These are phyloP conservation scores for Allophyes oxyacanthae DNA, from an alignment of 2,888 invertebrate genomes.

Conservation along the genomic window DNA sequence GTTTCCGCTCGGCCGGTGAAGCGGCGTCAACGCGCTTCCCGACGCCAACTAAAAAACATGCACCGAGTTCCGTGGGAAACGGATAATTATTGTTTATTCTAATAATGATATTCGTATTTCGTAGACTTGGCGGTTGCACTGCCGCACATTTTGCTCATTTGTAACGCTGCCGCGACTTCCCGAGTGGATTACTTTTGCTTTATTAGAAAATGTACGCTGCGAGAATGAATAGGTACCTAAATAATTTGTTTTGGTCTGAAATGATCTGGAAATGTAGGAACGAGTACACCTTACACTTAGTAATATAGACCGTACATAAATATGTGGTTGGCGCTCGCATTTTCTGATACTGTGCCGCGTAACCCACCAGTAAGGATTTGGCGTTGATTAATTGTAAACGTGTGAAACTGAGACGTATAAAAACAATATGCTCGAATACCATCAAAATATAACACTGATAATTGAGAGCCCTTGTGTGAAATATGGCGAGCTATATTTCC, in stretches of 20 bases:
- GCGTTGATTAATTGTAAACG: too few relatives aligned
- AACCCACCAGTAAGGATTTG: too few relatives aligned
- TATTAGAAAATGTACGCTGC: slow-evolving; percentile 30
- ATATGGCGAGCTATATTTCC: background rate
- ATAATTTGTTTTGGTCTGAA: slow-evolving; percentile 30
- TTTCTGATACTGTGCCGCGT: too few relatives aligned
- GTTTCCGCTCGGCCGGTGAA: slow-evolving; percentile 48
- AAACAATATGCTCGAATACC: background rate
- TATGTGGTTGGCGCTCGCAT: too few relatives aligned
- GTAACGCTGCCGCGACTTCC: slow-evolving; percentile 18
- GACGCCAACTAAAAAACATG: slow-evolving; percentile 52
- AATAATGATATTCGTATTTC: slow-evolving; percentile 48
- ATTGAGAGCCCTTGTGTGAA: too few relatives aligned
- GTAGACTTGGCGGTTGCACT: slow-evolving; percentile 23
- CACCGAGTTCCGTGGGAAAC: slow-evolving; percentile 55
- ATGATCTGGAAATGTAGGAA: slow-evolving; percentile 25
- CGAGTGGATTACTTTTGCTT: slow-evolving; percentile 23
- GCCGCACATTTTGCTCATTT: slow-evolving; percentile 20
- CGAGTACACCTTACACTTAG: slow-evolving; percentile 20
- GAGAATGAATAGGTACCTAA: slow-evolving; percentile 16
- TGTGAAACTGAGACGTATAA: too few relatives aligned
- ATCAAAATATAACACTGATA: background rate
- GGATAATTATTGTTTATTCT: slow-evolving; percentile 43
- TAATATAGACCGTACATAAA: too few relatives aligned
- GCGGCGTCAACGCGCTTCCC: slow-evolving; percentile 41